A percentile compares a stretch with the other conserved stretches of the same genome.
Conservation (phyloP, 2,797 vertebrate genomes). For the Sciaenops ocellatus region DNA sequence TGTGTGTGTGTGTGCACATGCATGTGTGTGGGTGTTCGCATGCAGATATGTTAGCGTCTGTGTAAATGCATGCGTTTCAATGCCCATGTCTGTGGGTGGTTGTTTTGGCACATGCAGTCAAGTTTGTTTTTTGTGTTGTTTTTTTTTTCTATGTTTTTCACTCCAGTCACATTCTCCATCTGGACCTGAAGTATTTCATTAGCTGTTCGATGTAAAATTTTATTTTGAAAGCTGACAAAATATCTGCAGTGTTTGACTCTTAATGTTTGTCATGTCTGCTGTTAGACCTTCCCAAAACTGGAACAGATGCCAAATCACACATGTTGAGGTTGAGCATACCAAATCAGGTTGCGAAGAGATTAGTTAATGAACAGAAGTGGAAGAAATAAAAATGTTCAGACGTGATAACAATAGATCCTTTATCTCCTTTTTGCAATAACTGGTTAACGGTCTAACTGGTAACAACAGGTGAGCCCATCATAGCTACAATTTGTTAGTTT, state of each 20-base stretch:
- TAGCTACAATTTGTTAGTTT: constrained; percentile 38
- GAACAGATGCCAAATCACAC: constrained; percentile 73
- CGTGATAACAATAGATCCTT: background rate
- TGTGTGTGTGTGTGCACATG: constrained; percentile 10
- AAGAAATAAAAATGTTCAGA: background rate
- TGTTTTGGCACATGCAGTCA: constrained; percentile 59
- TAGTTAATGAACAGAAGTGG: constrained; percentile 12
- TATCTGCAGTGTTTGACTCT: constrained; percentile 61
- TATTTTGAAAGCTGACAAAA: constrained; percentile 79
- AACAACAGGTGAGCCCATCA: constrained; percentile 32
- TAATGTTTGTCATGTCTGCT: constrained; percentile 65
- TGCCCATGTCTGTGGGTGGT: constrained; percentile 66
- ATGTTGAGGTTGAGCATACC: constrained; percentile 46
- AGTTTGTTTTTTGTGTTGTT: constrained; percentile 4
- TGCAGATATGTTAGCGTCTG: constrained; percentile 38
- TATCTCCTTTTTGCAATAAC: background rate
- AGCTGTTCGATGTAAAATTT: constrained; percentile 63
- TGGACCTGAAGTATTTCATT: constrained; percentile 76
- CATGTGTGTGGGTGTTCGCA: constrained; percentile 23
- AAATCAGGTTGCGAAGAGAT: constrained; percentile 26
- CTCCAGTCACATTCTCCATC: constrained; percentile 77
- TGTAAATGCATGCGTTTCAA: constrained; percentile 47
- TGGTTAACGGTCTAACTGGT: background rate
- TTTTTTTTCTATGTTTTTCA: constrained; percentile 41
- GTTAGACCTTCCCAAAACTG: constrained; percentile 51